phyloP scores from a whole-genome alignment of 2,888 invertebrate species.

The Pachydiplax longipennis region DNA sequence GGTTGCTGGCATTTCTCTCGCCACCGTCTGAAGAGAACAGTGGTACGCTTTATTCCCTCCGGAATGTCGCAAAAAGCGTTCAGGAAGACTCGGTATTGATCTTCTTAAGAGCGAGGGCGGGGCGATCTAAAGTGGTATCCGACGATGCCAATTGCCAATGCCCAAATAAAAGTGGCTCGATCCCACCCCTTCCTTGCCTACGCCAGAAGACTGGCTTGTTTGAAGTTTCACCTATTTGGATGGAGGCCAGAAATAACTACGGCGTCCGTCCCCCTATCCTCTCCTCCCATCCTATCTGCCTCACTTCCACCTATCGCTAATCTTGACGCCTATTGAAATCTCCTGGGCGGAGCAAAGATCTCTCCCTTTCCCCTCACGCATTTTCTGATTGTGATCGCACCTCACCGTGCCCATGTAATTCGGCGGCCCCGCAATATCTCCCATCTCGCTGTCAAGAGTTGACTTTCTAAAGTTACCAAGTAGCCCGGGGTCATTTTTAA shows the following conservation, averaged over 20 bases:
- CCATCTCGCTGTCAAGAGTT: constrained; percentile 30
- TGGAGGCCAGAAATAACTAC: background rate
- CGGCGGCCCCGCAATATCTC: constrained; percentile 38
- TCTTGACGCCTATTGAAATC: constrained; percentile 43
- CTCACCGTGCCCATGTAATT: constrained; percentile 38
- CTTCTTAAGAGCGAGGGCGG: background rate
- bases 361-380: background rate
- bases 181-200: background rate
- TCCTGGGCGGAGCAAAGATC: constrained; percentile 36
- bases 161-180: background rate
- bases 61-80: background rate
- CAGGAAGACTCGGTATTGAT: background rate
- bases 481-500: constrained; percentile 34
- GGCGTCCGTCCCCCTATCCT: background rate
- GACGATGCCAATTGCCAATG: background rate
- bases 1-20: background rate
- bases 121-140: background rate
- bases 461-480: constrained; percentile 44
- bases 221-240: constrained; percentile 3
- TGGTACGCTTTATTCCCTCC: background rate
- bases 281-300: background rate
- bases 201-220: background rate
- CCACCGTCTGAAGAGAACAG: background rate
- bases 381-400: constrained; percentile 39
- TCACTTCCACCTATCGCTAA: constrained; percentile 41